Evolutionary conservation across 2,113 vertebrate species (phyloP), one percentile per base, ranked within the genome.

Genomic region (Nannospalax galili): DNA sequence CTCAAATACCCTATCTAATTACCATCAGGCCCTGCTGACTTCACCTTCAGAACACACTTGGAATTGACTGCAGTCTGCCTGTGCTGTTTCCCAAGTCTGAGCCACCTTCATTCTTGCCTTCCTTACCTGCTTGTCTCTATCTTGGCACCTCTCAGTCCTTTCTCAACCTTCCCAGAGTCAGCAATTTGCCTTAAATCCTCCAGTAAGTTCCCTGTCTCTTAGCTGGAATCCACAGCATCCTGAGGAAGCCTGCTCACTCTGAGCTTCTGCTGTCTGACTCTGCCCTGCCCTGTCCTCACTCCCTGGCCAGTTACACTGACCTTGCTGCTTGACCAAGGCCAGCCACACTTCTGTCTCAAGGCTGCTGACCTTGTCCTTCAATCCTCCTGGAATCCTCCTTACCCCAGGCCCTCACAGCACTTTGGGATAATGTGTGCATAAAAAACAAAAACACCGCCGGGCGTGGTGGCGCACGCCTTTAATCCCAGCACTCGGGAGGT

Each of bases 21-120:
- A 0, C 48, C 20, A 0, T 35, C 3, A 6, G 1, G 16, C n/a
- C 22, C 85, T 0, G 0, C 35, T 9, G 52, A 37, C 40, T 82
- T 89, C 20, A 3, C 88, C 26, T 11, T 58, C 52, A 19, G 45
- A 16, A 3, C 37, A 7, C 14, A 3, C 64, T 74, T 60, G 19
- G 48, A 24, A 26, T 16, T 32, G 35, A 8, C 78, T 11, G 12
- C 12, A 24, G n/a, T 5, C n/a, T 9, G 3, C 42, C 7, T 3
- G 0, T 16, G 48, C 48, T 12, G 4, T 42, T 19, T 7, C 35
- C 70, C 28, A 32, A n/a, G 9, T 30, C 90, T 32, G 12, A n/a
- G 37, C 56, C 60, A 12, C 62, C 0, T 15, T 26, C 65, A 40
- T 7, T 4, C 70, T 81, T 60, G 48, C 16, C 69, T 12, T 8